These are phyloP conservation scores for Peribatodes rhomboidaria DNA, from an alignment of 2,888 invertebrate genomes.

Conservation along the genomic window DNA sequence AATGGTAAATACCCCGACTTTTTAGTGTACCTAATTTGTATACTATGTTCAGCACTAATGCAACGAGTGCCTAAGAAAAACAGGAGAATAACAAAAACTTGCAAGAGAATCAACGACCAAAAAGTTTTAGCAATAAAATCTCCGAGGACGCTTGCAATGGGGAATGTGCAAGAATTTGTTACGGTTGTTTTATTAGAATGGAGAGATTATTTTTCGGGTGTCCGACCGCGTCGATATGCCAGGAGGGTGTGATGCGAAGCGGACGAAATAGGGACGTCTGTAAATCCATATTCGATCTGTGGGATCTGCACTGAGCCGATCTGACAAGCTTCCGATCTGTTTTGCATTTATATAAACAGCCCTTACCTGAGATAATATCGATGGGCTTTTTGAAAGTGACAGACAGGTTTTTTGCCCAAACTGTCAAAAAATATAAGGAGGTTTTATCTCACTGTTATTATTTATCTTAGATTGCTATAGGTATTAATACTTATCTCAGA, in stretches of 20 bases:
- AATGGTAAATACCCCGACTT: no score
- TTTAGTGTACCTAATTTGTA: no score
- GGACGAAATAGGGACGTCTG: constrained; percentile 77
- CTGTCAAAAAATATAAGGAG: neutral
- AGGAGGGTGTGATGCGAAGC: constrained; percentile 71
- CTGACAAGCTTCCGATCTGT: constrained; percentile 85
- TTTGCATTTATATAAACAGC: constrained; percentile 87
- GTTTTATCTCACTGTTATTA: no score
- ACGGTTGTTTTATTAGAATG: constrained; percentile 58
- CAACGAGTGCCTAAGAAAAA: constrained; percentile 21
- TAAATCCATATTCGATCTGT: constrained; percentile 86
- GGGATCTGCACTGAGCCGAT: constrained; percentile 82
- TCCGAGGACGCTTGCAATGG: constrained; percentile 19
- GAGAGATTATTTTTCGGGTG: constrained; percentile 81
- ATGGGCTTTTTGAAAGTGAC: constrained; percentile 62
- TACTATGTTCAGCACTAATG: neutral
- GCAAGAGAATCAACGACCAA: constrained; percentile 10
- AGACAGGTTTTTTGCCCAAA: constrained; percentile 40
- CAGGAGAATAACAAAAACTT: constrained; percentile 23
- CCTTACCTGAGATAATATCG: constrained; percentile 73
- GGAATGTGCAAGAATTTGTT: constrained; percentile 51
- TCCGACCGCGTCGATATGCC: constrained; percentile 76
- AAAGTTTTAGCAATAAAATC: constrained; percentile 29
- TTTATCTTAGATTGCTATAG: no score
- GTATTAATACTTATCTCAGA: no score